Percentiles rank a stretch among this genome's conserved stretches.
These are phyloP conservation scores for Emydocephalus ijimae DNA, from an alignment of 2,113 vertebrate genomes.

Conservation along the genomic window DNA sequence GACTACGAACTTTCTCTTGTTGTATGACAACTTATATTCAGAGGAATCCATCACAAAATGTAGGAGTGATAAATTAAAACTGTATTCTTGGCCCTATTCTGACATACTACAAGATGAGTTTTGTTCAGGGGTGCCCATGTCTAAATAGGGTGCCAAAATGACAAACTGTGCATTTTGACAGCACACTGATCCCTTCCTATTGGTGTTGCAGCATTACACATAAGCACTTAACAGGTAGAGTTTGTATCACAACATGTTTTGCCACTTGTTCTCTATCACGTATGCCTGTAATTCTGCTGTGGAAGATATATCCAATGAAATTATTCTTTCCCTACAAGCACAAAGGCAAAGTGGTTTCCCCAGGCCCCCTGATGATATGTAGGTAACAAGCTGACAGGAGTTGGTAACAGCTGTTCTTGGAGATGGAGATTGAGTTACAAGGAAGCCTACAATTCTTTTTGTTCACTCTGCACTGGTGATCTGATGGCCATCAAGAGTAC, in stretches of 20 bases:
- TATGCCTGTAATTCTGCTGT: neutral
- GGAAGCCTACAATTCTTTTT: constrained; percentile 32
- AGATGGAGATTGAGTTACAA: constrained; percentile 29
- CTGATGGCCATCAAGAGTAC: constrained; percentile 13
- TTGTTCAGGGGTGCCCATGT: neutral
- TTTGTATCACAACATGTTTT: neutral
- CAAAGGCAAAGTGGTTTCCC: neutral
- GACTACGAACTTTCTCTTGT: neutral
- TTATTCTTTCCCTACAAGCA: neutral
- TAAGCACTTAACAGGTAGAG: neutral
- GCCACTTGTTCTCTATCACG: neutral
- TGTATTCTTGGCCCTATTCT: neutral
- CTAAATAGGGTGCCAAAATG: neutral
- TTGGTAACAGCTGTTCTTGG: constrained; percentile 18
- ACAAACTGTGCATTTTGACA: neutral
- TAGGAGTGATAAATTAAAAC: neutral
- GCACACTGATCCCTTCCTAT: neutral
- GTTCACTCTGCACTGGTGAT: constrained; percentile 14
- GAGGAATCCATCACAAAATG: neutral
- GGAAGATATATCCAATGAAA: neutral
- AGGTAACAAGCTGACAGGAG: neutral
- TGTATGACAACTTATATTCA: neutral
- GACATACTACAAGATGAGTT: neutral
- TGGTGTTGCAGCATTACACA: neutral
- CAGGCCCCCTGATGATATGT: neutral